A percentile compares a stretch with the other conserved stretches of the same genome.
These are phyloP conservation scores for Poeciliopsis infans DNA, from an alignment of 2,797 vertebrate species.

Conservation along the genomic window DNA sequence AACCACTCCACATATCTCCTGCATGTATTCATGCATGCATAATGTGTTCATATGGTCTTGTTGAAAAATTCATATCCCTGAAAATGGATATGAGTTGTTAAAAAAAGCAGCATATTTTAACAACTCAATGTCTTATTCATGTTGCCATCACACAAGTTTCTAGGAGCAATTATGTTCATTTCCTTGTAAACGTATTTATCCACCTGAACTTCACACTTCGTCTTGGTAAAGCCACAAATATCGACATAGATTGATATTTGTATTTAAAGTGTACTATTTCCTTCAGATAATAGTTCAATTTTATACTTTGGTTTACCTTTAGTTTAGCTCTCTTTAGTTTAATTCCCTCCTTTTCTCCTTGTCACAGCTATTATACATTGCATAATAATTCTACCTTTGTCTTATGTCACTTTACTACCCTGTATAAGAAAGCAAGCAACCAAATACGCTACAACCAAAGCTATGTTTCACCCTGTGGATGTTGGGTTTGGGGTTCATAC, in stretches of 20 bases:
- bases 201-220: not conserved
- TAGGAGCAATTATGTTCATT: not conserved
- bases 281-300: not conserved
- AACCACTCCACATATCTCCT: not conserved
- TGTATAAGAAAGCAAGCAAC: no score
- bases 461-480: not conserved
- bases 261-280: not conserved
- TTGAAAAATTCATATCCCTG: not conserved
- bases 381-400: not conserved
- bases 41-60: not conserved
- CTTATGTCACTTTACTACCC: not conserved
- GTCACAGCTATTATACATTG: not conserved
- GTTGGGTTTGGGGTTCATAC: not conserved
- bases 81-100: no score
- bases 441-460: not conserved
- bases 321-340: not conserved
- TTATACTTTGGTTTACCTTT: not conserved
- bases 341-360: not conserved
- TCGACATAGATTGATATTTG: not conserved
- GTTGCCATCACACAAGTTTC: not conserved
- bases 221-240: not conserved
- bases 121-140: not conserved
- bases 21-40: not conserved
- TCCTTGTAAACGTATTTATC: not conserved
- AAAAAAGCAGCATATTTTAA: not conserved